Base-by-base conservation (phyloP, 2,113 vertebrate species). In the Cichladusa arquata region DNA sequence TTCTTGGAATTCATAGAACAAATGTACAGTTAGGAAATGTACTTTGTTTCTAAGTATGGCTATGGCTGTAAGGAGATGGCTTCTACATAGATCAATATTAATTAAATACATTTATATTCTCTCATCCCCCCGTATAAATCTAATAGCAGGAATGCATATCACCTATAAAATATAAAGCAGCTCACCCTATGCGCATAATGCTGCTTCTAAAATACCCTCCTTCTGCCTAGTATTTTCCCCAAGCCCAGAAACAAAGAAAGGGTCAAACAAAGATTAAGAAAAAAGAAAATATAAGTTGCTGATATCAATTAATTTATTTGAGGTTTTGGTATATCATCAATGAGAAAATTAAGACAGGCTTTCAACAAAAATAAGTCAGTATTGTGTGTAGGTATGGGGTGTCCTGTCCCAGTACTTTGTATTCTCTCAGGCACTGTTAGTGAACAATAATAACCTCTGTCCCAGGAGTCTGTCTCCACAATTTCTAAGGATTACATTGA, bases 141-240 rank as follows among this genome's bases (percentile, higher is more conserved):
- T 54, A 72, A 53, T 11, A 87, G 18, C 50, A 14, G 50, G 42
- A 73, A 57, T 33, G 36, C 9, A 5, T 70, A 19, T 65, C 25
- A 42, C 20, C 6, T 47, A 8, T n/a, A 45, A 70, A 81, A 47
- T 17, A 65, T 7, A 65, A 56, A 84, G 33, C 7, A 53, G 13
- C 8, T 81, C 11, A 11, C 15, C 3, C 5, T 40, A 22, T 77
- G 31, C 45, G 73, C 3, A 6, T 29, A n/a, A 28, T 0, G 0
- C 3, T 44, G 28, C 53, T 77, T 77, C 67, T 38, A 31, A 64
- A 83, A 60, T 76, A 54, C 4, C 11, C 6, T 72, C 4, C 12
- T 73, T 88, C 71, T 56, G 33, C 31, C 33, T 58, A 5, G 11
- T 38, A 53, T 61, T 72, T 58, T 57, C 12, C 6, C 12, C 16